Base-by-base conservation (phyloP, 2,113 vertebrate species). In the Passer montanus region DNA sequence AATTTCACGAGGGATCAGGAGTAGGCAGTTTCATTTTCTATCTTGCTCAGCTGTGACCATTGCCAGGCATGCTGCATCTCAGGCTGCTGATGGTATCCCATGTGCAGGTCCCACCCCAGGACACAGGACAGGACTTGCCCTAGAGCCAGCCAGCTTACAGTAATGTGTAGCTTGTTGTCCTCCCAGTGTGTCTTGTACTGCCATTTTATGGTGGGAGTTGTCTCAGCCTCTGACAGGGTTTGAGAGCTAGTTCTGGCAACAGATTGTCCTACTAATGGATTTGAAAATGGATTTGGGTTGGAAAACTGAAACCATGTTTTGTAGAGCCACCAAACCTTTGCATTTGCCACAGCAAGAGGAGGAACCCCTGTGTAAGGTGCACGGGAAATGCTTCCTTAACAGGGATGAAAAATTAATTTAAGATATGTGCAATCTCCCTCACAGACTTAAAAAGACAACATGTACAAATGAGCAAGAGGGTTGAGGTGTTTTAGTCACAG, bases 361-460 rank as follows among this genome's bases (percentile, higher is more conserved):
- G 37, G 28, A 85, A 55, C 9, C 2, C 2, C 0, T 4, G 2
- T 47, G 44, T 43, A 20, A 0, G 1, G 12, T 46, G 26, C 1
- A 2, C 23, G 31, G 31, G 64, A 90, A 63, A 63, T 39, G 22
- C 20, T 62, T 90, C 50, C 33, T 78, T 59, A 87, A 72, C 23
- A 80, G 22, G 49, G 31, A 46, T 50, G 39, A 78, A 84, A 86
- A 81, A 33, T 73, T 31, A 81, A 59, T 69, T 46, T 18, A 53
- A 44, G 35, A 21, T 49, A 19, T 11, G 46, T 89, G 11, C 33
- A 70, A 28, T 41, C 23, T 75, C 33, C 7, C 8, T 55, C 39
- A 84, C 28, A 70, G 78, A 24, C 17, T 50, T 63, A 43, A 8
- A 77, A 69, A 74, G 55, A 58, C 33, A 66, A 30, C 5, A 23